Evolutionary conservation across 2,113 vertebrate species (phyloP), one percentile per base, ranked within the genome.

Genomic region (Engystomops pustulosus): DNA sequence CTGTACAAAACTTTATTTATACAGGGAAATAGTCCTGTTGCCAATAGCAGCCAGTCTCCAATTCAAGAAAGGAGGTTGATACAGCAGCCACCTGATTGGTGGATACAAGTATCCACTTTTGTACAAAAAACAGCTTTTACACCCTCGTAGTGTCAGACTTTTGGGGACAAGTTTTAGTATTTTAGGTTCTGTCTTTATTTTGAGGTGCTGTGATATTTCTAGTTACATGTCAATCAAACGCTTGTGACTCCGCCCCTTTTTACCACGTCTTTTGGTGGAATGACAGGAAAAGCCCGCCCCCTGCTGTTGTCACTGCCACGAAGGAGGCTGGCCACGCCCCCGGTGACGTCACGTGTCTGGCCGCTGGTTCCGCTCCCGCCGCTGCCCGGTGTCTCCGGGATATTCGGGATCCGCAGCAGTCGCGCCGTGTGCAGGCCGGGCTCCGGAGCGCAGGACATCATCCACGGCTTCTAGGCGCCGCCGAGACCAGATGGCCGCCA

Each of bases 301-400:
- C 32, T 8, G 4, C 78, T 32, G 12, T 30, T 27, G 27, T 65
- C 60, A 32, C 30, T 15, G 30, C 62, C 62, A 67, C 62, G 62
- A 67, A 67, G 32, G 30, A 67, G 32, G 30, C 32, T 36, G 7
- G 0, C 6, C 78, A 41, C 41, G 23, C 38, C 62, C 68, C 67
- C 36, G 7, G 75, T 80, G 58, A 80, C 78, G 78, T 80, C 78
- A 49, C 44, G 58, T 80, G 23, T 80, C 60, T 45, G 41, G 77
- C 8, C 44, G 23, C 25, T 23, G 8, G 65, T 41, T 47, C 51
- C 32, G 67, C 23, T 27, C n/a, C 53, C 69, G 27, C 15, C 38
- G 44, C 5, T 25, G 4, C 25, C 25, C 18, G 41, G 15, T 32
- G 3, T 17, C 62, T 2, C 8, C 38, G 6, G 12, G 27, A 60